These are phyloP conservation scores for Ophion slaviceki DNA, from an alignment of 2,888 invertebrate genomes.

Conservation along the genomic window DNA sequence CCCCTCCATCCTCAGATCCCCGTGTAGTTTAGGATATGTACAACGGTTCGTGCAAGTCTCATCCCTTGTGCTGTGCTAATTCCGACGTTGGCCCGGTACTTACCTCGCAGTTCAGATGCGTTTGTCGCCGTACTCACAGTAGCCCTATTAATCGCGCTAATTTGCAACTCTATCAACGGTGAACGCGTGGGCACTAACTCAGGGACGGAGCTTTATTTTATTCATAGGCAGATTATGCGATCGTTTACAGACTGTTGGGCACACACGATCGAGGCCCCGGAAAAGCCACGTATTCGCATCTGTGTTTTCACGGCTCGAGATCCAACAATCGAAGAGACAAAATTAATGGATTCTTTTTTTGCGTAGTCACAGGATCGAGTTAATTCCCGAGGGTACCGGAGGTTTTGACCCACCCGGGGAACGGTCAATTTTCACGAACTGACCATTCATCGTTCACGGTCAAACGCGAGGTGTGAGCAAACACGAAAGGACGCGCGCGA, in stretches of 20 bases:
- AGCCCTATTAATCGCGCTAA: background rate
- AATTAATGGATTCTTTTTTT: conserved; percentile 49
- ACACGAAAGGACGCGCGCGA: conserved; percentile 38
- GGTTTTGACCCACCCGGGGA: conserved; percentile 39
- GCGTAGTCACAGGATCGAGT: conserved; percentile 1
- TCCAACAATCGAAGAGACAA: conserved; percentile 32
- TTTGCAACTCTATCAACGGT: background rate
- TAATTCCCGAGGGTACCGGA: conserved; percentile 42
- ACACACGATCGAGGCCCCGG: background rate
- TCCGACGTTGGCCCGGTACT: background rate
- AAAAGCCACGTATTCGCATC: background rate
- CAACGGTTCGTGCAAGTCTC: conserved; percentile 17
- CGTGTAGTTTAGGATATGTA: conserved; percentile 25
- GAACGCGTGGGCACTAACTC: background rate
- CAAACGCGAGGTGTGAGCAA: conserved; percentile 60
- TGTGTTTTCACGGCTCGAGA: conserved; percentile 8
- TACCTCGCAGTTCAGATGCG: background rate
- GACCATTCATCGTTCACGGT: conserved; percentile 67
- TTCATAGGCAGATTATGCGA: background rate
- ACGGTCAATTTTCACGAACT: conserved; percentile 69
- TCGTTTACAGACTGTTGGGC: too few relatives aligned
- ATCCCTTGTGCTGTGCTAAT: conserved; percentile 4
- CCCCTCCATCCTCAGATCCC: conserved; percentile 9
- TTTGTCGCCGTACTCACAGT: background rate
- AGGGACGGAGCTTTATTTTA: background rate